Evolutionary conservation across 2,888 invertebrate species (phyloP), one percentile per base, ranked within the genome.

Genomic region (Aphodius sticticus): DNA sequence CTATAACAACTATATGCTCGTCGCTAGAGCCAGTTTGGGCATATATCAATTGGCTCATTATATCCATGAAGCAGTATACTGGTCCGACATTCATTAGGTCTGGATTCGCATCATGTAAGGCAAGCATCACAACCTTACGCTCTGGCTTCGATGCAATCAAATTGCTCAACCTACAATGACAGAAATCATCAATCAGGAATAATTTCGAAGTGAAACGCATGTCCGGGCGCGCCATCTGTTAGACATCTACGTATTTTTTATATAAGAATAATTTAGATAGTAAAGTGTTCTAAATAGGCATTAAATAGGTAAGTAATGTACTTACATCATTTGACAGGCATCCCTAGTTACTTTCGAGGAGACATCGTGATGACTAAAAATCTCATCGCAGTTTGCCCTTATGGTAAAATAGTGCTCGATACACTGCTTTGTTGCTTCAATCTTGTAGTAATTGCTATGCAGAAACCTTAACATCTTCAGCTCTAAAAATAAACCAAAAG

Each of bases 361-460:
- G 6, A 90, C 87, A 82, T 92, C 91, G 81, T 93, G 87, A 82
- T 92, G 90, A n/a, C 89, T 78, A 76, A 85, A 87, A 14, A 87
- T 81, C 78, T 87, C 87, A 0, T 87, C 87, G 78, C 86, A 81
- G 38, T 83, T 74, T n/a, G 82, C 76, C 9, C 86, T 82, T 7
- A 85, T 81, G 0, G 84, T 84, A 77, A 86, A 87, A 71, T 86
- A 87, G 81, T 81, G 85, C 69, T 86, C 86, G 15, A 87, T 77
- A 78, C 84, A 85, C 69, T 81, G 76, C 77, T 87, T 87, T 2
- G 85, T 82, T 70, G 80, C 80, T 78, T 87, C 86, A 7, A 85
- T 81, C 26, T 93, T 93, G 83, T 92, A 92, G 79, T 92, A 90
- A 87, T 95, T 94, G 85, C 94, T 94, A 87, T 95, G 93, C 82